phyloP scores from a whole-genome alignment of 2,888 invertebrate genomes.

The Lithophane leautieri region DNA sequence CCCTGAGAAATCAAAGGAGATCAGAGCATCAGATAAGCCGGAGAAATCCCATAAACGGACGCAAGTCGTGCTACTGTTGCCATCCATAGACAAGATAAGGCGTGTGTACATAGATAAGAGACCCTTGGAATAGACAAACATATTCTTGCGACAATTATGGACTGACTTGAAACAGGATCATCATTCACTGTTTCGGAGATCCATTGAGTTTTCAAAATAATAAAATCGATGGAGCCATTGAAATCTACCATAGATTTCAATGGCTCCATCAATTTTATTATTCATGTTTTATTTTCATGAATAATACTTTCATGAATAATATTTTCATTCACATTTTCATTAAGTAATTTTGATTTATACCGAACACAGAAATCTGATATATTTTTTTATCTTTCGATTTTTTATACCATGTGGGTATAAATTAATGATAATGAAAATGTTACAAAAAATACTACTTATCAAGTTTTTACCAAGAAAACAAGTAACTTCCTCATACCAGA shows the following conservation, averaged over 20 bases:
- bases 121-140: slow-evolving; percentile 58
- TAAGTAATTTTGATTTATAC: slow-evolving; percentile 1
- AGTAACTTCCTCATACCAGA: slow-evolving; percentile 41
- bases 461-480: slow-evolving; percentile 34
- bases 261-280: too few species aligned
- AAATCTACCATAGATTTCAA: neutral
- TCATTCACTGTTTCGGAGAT: neutral
- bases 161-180: slow-evolving; percentile 30
- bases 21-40: slow-evolving; percentile 66
- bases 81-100: slow-evolving; percentile 72
- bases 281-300: too few species aligned
- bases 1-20: slow-evolving; percentile 67
- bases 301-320: too few species aligned
- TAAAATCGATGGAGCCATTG: neutral
- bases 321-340: too few species aligned
- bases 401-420: neutral
- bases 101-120: slow-evolving; percentile 68
- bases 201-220: neutral
- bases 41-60: slow-evolving; percentile 70
- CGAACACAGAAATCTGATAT: neutral
- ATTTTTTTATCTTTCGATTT: neutral
- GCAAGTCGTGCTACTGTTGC: slow-evolving; percentile 71
- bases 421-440: neutral
- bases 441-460: neutral
- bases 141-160: slow-evolving; percentile 33